Base-by-base conservation (phyloP, 2,797 vertebrate species). In the Percopsis omiscomaycus region DNA sequence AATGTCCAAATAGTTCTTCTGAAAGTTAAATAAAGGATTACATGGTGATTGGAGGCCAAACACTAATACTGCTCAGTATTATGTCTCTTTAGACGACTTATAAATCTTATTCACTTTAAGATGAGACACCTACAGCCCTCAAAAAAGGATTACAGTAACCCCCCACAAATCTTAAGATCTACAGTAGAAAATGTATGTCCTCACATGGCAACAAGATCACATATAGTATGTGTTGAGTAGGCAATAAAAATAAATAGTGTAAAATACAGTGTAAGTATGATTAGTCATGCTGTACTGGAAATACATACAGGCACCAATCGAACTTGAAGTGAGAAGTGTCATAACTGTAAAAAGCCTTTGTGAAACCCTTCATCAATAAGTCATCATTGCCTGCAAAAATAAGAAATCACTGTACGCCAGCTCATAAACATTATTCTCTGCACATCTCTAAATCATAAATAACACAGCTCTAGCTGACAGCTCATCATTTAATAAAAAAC, bases 91-190 rank as follows among this genome's bases (percentile, higher is more conserved):
- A 22, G 22, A 22, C 22, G 22, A 22, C 22, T 22, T 22, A 22
- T 22, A 22, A 22, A 1, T 22, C 22, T 22, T 22, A 22, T 22
- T 22, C 22, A 22, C 22, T 22, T 22, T 22, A 22, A 22, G 22
- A 22, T 64, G 32, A 61, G 69, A 73, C 65, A 87, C 81, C 78
- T 87, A 74, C 59, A 69, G 68, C 66, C 79, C 71, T 69, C 5
- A 22, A 37, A 14, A 59, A 1, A 44, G 11, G 1, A 58, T 22
- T 22, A 22, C 22, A 22, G 22, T 22, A 22, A 22, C 22, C 22
- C 22, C 22, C 22, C 22, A 22, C 22, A 22, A 22, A 22, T 22
- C 22, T 22, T 22, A 22, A 22, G 22, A 22, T 22, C 22, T 22
- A 22, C 22, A 22, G 22, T 22, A 22, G 22, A 22, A 22, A 22